Conservation (phyloP, 2,797 vertebrate genomes). For the Enteromius paludinosus region DNA sequence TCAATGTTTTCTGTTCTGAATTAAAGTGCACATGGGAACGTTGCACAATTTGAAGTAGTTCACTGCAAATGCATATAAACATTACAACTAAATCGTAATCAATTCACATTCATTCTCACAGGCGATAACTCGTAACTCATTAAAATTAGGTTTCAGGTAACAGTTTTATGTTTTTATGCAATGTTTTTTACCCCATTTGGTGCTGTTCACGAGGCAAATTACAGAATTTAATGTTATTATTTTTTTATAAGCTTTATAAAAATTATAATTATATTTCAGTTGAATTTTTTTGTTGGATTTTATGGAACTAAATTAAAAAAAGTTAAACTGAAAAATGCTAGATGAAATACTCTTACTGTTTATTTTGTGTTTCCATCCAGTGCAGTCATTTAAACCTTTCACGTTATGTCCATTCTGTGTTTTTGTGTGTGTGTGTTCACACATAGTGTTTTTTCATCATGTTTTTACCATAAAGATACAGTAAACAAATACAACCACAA, state of each 20-base stretch:
- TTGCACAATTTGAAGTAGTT: not conserved
- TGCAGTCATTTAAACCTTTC: not conserved
- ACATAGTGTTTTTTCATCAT: not conserved
- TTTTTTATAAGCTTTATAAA: not conserved
- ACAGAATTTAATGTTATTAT: not conserved
- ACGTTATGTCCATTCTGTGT: not conserved
- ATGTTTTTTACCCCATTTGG: not conserved
- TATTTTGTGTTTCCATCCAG: not conserved
- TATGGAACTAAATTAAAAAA: not conserved
- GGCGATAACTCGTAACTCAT: not conserved
- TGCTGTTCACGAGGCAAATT: not conserved
- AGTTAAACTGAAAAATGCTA: not conserved
- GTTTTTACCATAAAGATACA: not conserved
- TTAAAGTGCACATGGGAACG: constrained; percentile 2
- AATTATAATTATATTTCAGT: not conserved
- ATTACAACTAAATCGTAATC: constrained; percentile 4
- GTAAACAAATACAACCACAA: not conserved
- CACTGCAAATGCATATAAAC: constrained; percentile 7
- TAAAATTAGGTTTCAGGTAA: not conserved
- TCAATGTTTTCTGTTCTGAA: not conserved
- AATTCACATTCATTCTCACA: not conserved
- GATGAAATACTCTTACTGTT: not conserved
- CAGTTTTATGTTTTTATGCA: not conserved
- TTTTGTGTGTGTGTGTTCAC: not conserved
- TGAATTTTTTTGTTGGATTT: not conserved